Evolutionary conservation across 2,888 invertebrate genomes (phyloP).

Genomic region (Teleiodes luculella): DNA sequence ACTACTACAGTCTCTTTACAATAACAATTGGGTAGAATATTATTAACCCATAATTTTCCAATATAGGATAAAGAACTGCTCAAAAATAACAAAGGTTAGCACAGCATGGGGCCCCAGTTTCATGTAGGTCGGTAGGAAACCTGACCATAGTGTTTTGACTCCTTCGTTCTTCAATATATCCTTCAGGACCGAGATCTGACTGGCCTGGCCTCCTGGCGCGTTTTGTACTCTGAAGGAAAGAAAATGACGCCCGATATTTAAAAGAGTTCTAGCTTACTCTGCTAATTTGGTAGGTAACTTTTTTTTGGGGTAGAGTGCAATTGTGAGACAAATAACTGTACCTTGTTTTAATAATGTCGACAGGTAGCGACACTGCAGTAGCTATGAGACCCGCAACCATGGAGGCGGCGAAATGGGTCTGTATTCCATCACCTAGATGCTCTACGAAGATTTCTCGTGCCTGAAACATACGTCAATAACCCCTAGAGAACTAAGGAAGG

Average conservation of each 20-base stretch:
- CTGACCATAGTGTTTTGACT: slow-evolving; percentile 95
- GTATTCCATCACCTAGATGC: slow-evolving; percentile 84
- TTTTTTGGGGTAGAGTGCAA: no score
- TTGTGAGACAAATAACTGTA: slow-evolving; percentile 44
- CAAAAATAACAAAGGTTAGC: slow-evolving; percentile 95
- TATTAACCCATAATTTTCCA: slow-evolving; percentile 16
- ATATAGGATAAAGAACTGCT: slow-evolving; percentile 87
- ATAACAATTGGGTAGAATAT: no score
- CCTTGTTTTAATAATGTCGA: slow-evolving; percentile 99
- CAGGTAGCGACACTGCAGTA: slow-evolving; percentile 95
- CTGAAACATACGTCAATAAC: slow-evolving; percentile 35
- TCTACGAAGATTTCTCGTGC: slow-evolving; percentile 66
- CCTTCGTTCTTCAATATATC: slow-evolving; percentile 92
- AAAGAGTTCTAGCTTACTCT: no score
- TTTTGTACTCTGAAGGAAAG: slow-evolving; percentile 89
- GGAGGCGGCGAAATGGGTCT: slow-evolving; percentile 91
- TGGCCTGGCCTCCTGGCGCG: slow-evolving; percentile 87
- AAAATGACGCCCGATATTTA: no score
- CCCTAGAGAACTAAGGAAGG: no score
- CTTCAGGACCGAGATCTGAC: slow-evolving; percentile 84
- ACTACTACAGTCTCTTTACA: slow-evolving; percentile 11
- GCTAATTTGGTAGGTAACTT: no score
- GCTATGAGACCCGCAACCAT: slow-evolving; percentile 98
- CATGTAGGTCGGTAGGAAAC: slow-evolving; percentile 96
- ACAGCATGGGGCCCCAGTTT: slow-evolving; percentile 98